Conservation (phyloP, 2,888 invertebrate genomes). For the Acanthosepion lycidas region DNA sequence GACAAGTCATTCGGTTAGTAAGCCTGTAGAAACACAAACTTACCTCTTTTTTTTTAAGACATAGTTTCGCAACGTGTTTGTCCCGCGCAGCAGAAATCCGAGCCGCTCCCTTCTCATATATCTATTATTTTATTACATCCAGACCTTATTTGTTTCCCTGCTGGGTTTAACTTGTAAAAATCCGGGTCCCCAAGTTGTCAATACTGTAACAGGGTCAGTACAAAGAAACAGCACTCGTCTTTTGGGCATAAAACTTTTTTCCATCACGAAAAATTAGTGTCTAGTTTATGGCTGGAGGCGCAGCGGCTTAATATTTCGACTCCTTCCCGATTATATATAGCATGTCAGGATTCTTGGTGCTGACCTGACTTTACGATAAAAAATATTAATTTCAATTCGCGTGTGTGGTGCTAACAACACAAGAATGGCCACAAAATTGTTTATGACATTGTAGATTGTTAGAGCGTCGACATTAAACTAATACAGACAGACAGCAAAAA, state of each 20-base stretch:
- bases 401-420: background rate
- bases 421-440: background rate
- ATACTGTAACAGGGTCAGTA: background rate
- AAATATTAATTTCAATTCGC: background rate
- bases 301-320: background rate
- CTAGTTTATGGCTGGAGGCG: background rate
- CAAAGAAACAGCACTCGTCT: background rate
- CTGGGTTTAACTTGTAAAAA: background rate
- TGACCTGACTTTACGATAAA: background rate
- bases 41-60: background rate
- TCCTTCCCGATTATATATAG: background rate
- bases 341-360: background rate
- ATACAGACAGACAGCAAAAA: background rate
- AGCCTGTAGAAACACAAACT: background rate
- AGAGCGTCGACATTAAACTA: background rate
- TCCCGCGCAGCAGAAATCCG: background rate
- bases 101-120: background rate
- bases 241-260: background rate
- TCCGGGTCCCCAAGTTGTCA: background rate
- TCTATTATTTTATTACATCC: slow-evolving; percentile 1
- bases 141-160: background rate
- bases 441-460: background rate
- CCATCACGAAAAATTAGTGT: background rate
- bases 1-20: background rate
- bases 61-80: background rate